phyloP scores from a whole-genome alignment of 2,888 invertebrate species.

The Congeria kusceri region DNA sequence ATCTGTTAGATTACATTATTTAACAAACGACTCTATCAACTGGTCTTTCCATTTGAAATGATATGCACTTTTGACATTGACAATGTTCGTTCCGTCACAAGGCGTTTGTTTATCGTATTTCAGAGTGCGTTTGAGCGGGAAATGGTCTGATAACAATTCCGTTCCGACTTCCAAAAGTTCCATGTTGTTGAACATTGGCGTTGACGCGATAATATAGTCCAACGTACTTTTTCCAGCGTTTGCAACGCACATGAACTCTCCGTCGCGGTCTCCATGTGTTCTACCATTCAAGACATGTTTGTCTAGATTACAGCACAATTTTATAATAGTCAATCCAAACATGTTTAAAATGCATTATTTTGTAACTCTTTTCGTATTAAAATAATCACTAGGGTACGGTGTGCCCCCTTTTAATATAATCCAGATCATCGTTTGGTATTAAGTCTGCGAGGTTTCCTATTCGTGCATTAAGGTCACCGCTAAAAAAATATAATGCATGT shows the following conservation, averaged over 20 bases:
- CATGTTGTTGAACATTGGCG: slow-evolving; percentile 13
- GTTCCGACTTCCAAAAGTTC: slow-evolving; percentile 19
- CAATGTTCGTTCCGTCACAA: background rate
- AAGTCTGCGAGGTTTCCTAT: slow-evolving; percentile 29
- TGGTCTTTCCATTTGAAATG: slow-evolving; percentile 8
- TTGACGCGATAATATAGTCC: slow-evolving; percentile 41
- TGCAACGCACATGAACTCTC: slow-evolving; percentile 30
- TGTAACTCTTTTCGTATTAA: slow-evolving; percentile 17
- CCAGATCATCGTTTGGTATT: slow-evolving; percentile 30
- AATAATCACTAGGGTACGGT: slow-evolving; percentile 24
- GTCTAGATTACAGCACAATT: slow-evolving; percentile 30
- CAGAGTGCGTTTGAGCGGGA: slow-evolving; percentile 13
- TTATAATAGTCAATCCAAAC: slow-evolving; percentile 37
- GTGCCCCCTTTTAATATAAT: slow-evolving; percentile 19
- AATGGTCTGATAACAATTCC: slow-evolving; percentile 31
- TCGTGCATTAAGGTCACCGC: slow-evolving; percentile 48
- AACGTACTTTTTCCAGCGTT: slow-evolving; percentile 35
- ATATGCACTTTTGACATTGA: background rate
- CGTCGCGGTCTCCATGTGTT: slow-evolving; percentile 15
- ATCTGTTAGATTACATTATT: background rate
- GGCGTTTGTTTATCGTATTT: background rate
- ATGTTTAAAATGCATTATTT: slow-evolving; percentile 26
- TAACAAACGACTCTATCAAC: background rate
- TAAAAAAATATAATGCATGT: too few species aligned
- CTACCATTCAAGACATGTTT: slow-evolving; percentile 37